phyloP scores from a whole-genome alignment of 2,113 vertebrate species.

The Zapornia atra region DNA sequence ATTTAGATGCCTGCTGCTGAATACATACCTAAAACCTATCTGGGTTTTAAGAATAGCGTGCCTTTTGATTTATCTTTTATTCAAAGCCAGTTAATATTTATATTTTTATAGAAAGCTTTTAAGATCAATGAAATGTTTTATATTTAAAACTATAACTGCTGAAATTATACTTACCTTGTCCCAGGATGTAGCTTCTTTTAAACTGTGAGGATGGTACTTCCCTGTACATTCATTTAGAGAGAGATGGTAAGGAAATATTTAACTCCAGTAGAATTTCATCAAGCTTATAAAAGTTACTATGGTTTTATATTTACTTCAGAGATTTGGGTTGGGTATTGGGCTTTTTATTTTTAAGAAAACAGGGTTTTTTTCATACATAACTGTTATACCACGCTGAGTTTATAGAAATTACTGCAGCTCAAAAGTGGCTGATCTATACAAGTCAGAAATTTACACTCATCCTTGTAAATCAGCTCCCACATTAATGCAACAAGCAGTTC shows the following conservation, averaged over 20 bases:
- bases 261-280: not conserved
- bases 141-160: not conserved
- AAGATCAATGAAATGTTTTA: not conserved
- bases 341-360: not conserved
- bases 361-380: not conserved
- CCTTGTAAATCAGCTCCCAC: not conserved
- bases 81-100: not conserved
- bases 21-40: not conserved
- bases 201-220: not conserved
- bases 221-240: not conserved
- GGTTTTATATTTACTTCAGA: not conserved
- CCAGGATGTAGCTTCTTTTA: not conserved
- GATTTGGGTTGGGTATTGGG: not conserved
- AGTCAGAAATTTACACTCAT: not conserved
- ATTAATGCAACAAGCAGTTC: not conserved
- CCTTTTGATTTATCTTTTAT: not conserved
- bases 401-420: not conserved
- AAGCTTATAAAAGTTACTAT: not conserved
- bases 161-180: not conserved
- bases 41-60: not conserved
- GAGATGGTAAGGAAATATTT: not conserved
- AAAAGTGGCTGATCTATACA: not conserved
- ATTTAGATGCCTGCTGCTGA: not conserved
- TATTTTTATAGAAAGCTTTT: not conserved
- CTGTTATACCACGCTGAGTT: not conserved